Evolutionary conservation across 2,113 vertebrate genomes (phyloP).

Genomic region (Centropus bengalensis): DNA sequence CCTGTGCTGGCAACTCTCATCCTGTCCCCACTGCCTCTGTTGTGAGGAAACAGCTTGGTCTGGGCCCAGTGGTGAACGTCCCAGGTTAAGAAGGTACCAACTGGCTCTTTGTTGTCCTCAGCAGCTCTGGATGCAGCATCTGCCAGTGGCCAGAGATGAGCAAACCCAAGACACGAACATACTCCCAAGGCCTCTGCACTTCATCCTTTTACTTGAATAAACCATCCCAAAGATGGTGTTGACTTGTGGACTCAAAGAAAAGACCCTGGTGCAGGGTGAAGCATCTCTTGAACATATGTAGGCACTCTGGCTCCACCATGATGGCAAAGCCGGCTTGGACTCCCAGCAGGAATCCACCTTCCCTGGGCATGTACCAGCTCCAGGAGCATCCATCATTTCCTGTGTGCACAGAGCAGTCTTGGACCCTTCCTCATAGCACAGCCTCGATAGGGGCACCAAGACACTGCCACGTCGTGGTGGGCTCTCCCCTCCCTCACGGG

Average conservation of each 20-base stretch:
- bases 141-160: not conserved
- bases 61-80: not conserved
- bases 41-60: not conserved
- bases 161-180: rapidly evolving
- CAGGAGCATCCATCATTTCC: not conserved
- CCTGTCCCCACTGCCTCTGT: not conserved
- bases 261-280: rapidly evolving
- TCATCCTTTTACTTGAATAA: not conserved
- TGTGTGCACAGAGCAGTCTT: rapidly evolving
- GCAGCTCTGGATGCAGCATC: not conserved
- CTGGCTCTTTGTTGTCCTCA: not conserved
- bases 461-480: not conserved
- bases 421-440: rapidly evolving
- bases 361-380: rapidly evolving
- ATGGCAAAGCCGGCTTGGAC: not conserved
- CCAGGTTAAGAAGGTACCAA: not conserved
- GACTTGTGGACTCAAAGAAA: not conserved
- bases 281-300: not conserved
- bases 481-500: not conserved
- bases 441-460: not conserved
- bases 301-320: not conserved
- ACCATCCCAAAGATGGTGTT: not conserved
- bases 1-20: not conserved
- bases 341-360: not conserved
- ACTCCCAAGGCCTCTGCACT: rapidly evolving